Percentiles rank a stretch among this genome's conserved stretches.
These are phyloP conservation scores for Parelbella ahira DNA, from an alignment of 2,888 invertebrate species.

Conservation along the genomic window DNA sequence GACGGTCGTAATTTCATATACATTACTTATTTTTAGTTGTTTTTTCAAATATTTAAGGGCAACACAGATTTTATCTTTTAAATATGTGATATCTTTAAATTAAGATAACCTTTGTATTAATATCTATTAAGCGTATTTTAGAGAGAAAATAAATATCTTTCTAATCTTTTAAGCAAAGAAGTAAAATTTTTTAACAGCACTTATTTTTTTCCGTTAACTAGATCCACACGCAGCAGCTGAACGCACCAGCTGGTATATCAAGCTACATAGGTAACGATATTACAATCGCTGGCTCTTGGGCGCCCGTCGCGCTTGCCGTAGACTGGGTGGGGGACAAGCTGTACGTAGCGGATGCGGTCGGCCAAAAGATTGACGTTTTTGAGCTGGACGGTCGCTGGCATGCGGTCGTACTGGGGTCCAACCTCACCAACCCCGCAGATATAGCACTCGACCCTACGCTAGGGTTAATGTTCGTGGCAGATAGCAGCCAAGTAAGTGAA, in stretches of 20 bases:
- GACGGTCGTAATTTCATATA: too few relatives aligned
- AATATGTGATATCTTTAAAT: too few relatives aligned
- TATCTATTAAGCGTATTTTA: too few relatives aligned
- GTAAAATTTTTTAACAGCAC: too few relatives aligned
- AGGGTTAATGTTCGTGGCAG: conserved; percentile 93
- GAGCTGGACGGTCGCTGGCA: conserved; percentile 93
- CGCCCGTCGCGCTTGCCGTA: conserved; percentile 94
- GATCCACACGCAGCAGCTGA: conserved; percentile 82
- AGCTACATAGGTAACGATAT: conserved; percentile 82
- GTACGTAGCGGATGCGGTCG: conserved; percentile 95
- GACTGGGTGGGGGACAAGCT: conserved; percentile 99
- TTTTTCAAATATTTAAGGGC: too few relatives aligned
- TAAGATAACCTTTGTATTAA: too few relatives aligned
- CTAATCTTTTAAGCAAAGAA: too few relatives aligned
- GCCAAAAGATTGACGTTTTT: conserved; percentile 95
- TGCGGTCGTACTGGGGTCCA: conserved; percentile 94
- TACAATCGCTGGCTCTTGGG: conserved; percentile 90
- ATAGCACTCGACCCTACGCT: conserved; percentile 95
- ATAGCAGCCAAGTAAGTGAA: conserved; percentile 87
- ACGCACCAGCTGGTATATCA: conserved; percentile 59
- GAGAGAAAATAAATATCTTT: too few relatives aligned
- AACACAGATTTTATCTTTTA: too few relatives aligned
- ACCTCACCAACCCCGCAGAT: conserved; percentile 94
- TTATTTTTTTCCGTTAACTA: too few relatives aligned
- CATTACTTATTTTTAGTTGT: too few relatives aligned